Base-by-base conservation (phyloP, 2,888 invertebrate genomes). In the Cheilosia vulpina region DNA sequence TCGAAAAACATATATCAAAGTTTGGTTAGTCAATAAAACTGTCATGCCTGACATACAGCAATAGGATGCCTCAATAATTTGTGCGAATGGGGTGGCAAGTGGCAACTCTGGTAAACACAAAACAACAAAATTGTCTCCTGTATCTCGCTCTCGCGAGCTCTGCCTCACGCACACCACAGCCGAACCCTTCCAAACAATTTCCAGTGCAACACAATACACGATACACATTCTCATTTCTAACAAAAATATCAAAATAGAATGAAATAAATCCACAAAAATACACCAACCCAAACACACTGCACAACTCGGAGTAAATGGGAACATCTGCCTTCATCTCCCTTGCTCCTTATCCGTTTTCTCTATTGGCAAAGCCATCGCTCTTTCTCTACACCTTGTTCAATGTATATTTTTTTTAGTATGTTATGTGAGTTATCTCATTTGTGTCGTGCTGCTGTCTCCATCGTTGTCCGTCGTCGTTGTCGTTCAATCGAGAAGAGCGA, bases 221-320 rank as follows among this genome's bases (percentile, higher is more conserved):
- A 27, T 21, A 27, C 27, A 27, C 27, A 27, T 6, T 27, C 6
- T 2, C 60, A 52, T 52, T 31, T 52, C 62, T 13, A 68, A 78
- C 27, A 53, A 78, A 78, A 78, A 71, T 57, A 69, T 55, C 69
- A 45, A 63, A 69, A 78, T 71, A 63, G 78, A 77, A 71, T 71
- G 63, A 47, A 78, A 63, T 62, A 69, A 78, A 57, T 71, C 2
- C 41, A 78, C 69, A 69, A 71, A 78, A 78, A 71, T 63, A 78
- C 55, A 57, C 11, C 27, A 69, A 78, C 52, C 47, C 47, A 73
- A 77, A 43, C 27, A 27, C 53, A 52, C 68, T 52, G 13, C 62
- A 63, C 62, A 55, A 63, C 55, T 45, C 60, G 9, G 53, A 77
- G 41, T 68, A 66, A 57, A 63, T 27, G 47, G 19, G 24, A 57